A percentile compares a stretch with the other conserved stretches of the same genome.
phyloP scores from a whole-genome alignment of 1,140 invertebrate genomes.

The Archivesica marissinica region DNA sequence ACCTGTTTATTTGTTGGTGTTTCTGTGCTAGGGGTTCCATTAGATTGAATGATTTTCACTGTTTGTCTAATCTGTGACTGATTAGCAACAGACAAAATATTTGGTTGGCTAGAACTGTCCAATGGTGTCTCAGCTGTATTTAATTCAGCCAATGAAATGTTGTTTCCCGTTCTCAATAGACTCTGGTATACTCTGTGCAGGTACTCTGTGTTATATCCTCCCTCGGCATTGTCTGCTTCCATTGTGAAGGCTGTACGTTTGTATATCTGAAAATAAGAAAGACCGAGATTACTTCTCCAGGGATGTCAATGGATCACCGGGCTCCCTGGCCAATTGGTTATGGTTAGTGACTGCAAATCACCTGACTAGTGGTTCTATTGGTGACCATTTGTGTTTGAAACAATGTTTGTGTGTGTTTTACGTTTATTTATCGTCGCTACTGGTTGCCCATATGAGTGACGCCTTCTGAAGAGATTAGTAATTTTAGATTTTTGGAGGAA shows the following conservation, averaged over 20 bases:
- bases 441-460: too few relatives aligned
- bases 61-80: conserved; percentile 55
- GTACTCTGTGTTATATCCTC: conserved; percentile 11
- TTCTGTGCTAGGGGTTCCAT: conserved; percentile 33
- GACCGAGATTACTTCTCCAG: too few relatives aligned
- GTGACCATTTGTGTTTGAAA: too few relatives aligned
- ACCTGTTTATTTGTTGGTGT: conserved; percentile 10
- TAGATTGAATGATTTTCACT: conserved; percentile 56
- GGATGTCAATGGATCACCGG: too few relatives aligned
- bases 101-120: conserved; percentile 1
- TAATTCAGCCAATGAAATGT: conserved; percentile 32
- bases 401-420: too few relatives aligned
- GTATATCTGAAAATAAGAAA: too few relatives aligned
- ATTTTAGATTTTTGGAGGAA: too few relatives aligned
- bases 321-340: too few relatives aligned
- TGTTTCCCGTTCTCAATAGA: conserved; percentile 24
- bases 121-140: neutral
- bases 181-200: conserved; percentile 22
- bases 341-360: too few relatives aligned
- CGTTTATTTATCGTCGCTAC: too few relatives aligned
- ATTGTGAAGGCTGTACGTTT: neutral
- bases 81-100: conserved; percentile 5
- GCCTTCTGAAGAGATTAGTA: too few relatives aligned
- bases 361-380: too few relatives aligned
- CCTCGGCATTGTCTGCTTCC: neutral